Evolutionary conservation across 2,797 vertebrate species (phyloP).

Genomic region (Valencia hispanica): DNA sequence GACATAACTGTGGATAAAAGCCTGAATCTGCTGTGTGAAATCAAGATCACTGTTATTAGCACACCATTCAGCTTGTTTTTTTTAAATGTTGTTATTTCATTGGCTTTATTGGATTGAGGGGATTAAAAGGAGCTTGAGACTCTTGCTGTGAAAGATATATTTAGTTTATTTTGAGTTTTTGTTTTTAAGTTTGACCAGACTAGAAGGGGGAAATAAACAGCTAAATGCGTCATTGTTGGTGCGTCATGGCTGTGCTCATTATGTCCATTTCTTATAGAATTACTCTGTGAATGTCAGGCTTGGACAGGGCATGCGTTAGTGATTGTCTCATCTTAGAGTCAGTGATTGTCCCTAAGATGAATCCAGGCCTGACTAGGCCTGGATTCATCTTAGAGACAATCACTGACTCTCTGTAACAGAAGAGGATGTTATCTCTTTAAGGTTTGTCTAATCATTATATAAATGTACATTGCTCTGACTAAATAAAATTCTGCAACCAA

Average conservation of each 20-base stretch:
- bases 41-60: background rate
- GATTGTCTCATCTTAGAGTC: background rate
- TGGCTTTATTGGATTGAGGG: background rate
- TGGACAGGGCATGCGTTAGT: background rate
- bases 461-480: background rate
- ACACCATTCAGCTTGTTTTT: background rate
- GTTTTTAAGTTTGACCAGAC: background rate
- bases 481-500: background rate
- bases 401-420: background rate
- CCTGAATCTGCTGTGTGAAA: background rate
- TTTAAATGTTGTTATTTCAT: background rate
- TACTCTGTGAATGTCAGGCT: background rate
- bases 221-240: background rate
- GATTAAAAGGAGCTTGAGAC: background rate
- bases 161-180: background rate
- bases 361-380: background rate
- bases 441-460: no score
- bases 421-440: background rate
- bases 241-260: background rate
- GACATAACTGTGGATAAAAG: background rate
- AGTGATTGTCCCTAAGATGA: background rate
- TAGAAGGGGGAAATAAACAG: background rate
- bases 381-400: no score
- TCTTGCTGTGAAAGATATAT: background rate
- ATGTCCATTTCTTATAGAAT: conserved; percentile 1